A percentile compares a stretch with the other conserved stretches of the same genome.
These are phyloP conservation scores for Clarias laeviceps DNA, from an alignment of 2,797 vertebrate species.

Conservation along the genomic window DNA sequence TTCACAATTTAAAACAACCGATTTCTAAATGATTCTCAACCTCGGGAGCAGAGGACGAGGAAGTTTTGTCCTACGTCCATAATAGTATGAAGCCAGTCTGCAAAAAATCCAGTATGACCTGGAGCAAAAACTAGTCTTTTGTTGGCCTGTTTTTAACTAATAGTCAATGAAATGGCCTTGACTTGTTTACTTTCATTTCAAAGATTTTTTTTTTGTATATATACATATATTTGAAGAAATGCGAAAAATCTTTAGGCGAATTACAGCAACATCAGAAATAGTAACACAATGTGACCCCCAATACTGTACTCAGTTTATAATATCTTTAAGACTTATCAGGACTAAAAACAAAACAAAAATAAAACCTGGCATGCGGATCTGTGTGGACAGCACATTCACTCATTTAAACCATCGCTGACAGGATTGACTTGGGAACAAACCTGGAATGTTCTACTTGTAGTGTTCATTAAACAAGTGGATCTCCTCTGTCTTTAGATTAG, in stretches of 20 bases:
- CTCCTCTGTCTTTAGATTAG: neutral
- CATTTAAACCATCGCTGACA: slow-evolving; percentile 34
- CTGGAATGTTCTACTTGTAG: slow-evolving; percentile 62
- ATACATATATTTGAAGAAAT: neutral
- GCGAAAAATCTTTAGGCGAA: neutral
- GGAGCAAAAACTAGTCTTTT: neutral
- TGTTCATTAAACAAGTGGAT: slow-evolving; percentile 1
- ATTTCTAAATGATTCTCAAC: slow-evolving; percentile 25
- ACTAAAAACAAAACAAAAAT: slow-evolving; percentile 42
- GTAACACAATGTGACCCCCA: slow-evolving; percentile 47
- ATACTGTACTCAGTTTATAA: slow-evolving; percentile 47
- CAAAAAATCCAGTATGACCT: neutral
- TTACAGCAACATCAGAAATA: slow-evolving; percentile 34
- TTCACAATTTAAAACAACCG: slow-evolving; percentile 1
- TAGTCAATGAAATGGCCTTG: neutral
- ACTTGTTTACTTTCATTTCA: neutral
- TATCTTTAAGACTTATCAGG: slow-evolving; percentile 50
- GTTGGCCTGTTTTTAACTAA: neutral
- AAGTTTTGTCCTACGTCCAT: neutral
- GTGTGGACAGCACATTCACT: slow-evolving; percentile 35
- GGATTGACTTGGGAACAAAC: slow-evolving; percentile 22
- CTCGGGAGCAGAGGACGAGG: slow-evolving; percentile 22
- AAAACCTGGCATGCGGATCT: slow-evolving; percentile 48
- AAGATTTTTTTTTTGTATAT: neutral
- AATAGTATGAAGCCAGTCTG: neutral